A percentile compares a stretch with the other conserved stretches of the same genome.
Evolutionary conservation across 1,140 invertebrate genomes (phyloP).

Genomic region (Pentalonia nigronervosa): DNA sequence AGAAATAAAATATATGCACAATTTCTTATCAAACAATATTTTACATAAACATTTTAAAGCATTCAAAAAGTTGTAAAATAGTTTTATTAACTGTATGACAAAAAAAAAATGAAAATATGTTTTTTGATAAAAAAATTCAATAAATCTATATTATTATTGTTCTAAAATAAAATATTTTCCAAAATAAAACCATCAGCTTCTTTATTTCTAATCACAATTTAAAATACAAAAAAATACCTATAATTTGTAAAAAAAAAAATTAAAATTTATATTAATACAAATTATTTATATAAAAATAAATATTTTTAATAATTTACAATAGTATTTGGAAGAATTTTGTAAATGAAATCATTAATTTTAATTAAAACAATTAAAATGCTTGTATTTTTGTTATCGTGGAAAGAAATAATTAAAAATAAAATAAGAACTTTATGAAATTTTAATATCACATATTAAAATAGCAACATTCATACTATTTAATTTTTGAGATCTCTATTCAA

Average conservation of each 20-base stretch:
- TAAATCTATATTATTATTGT: neutral
- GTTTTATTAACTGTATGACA: too few species aligned
- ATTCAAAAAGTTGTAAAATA: too few species aligned
- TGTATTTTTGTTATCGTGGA: too few species aligned
- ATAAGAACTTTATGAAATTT: neutral
- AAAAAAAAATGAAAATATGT: neutral
- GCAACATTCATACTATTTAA: neutral
- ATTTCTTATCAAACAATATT: neutral
- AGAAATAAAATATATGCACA: too few species aligned
- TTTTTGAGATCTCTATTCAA: constrained; percentile 34
- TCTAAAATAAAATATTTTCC: neutral
- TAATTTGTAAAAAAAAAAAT: neutral
- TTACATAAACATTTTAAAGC: neutral
- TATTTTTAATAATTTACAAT: neutral
- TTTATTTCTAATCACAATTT: neutral
- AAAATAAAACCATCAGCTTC: neutral
- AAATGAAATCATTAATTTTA: neutral
- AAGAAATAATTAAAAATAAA: neutral
- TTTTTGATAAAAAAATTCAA: neutral
- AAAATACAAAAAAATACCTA: neutral
- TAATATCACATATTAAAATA: neutral
- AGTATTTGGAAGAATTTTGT: neutral
- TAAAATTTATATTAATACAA: neutral
- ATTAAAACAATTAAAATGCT: neutral
- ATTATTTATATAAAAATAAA: neutral